These are phyloP conservation scores for Lochmaea crataegi DNA, from an alignment of 2,888 invertebrate species.

Conservation along the genomic window DNA sequence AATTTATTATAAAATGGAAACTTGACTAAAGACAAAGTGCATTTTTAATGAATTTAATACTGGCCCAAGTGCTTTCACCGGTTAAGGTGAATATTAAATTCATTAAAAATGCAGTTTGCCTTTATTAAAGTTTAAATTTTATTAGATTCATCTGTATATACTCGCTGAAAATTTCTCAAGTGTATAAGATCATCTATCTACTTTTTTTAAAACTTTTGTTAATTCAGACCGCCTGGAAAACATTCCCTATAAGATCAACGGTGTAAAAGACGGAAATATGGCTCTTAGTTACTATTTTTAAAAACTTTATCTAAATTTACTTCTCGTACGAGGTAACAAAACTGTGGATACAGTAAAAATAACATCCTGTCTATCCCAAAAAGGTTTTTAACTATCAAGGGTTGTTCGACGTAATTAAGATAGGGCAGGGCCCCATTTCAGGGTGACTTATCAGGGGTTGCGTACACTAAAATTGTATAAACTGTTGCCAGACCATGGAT, in stretches of 20 bases:
- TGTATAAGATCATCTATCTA: no score
- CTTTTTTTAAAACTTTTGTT: no score
- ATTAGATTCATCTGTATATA: no score
- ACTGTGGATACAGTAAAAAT: background rate
- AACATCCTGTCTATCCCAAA: background rate
- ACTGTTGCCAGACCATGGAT: background rate
- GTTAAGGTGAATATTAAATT: no score
- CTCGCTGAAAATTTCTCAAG: no score
- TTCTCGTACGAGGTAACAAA: background rate
- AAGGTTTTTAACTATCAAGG: background rate
- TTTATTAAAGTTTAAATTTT: no score
- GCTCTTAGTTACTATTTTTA: slow-evolving; percentile 7
- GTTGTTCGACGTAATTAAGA: background rate
- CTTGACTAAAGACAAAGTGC: no score
- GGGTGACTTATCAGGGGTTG: background rate
- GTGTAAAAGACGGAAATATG: background rate
- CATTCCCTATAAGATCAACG: background rate
- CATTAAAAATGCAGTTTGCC: no score
- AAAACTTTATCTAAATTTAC: background rate
- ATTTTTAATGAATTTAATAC: no score
- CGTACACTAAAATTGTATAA: background rate
- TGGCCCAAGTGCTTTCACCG: no score
- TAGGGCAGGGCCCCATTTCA: background rate
- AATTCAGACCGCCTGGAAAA: background rate
- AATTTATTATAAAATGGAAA: no score